Evolutionary conservation across 2,797 vertebrate species (phyloP), one percentile per base, ranked within the genome.

Genomic region (Taeniopygia guttata): DNA sequence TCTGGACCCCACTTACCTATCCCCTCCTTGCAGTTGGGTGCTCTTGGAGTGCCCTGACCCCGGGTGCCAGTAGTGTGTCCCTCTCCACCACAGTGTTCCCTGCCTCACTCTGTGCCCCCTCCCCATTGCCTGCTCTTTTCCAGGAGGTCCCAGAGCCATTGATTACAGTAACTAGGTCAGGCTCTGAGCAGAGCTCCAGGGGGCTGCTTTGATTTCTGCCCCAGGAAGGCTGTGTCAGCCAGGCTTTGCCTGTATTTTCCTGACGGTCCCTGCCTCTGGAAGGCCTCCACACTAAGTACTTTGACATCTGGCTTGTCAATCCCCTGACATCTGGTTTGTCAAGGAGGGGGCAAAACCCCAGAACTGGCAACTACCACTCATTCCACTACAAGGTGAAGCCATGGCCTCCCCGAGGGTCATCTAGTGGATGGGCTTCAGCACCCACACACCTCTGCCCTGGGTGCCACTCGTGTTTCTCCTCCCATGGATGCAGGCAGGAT

Each of bases 121-220:
- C 55, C n/a, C 18, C 21, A 58, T 38, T 0, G 0, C 54, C 54
- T 49, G 45, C 58, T 40, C 66, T 58, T 83, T 85, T 75, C 54
- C 63, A 80, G 55, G 49, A 84, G 23, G 38, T 34, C 12, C 49
- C 67, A 0, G 0, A 89, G 38, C 32, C 63, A 78, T 84, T 3
- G 18, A 56, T 72, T 81, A 27, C 1, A 0, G 49, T 54, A 90
- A 81, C 69, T 64, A 81, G 91, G 81, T 89, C 93, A 91, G 63
- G 23, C 76, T 87, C 2, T 0, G 18, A 90, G 68, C 64, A 77
- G 54, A 94, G 25, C 76, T 85, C 43, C 76, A 54, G 69, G 69
- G 64, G 40, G 25, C 45, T 74, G 69, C 90, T 93, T 88, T 90
- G 77, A 90, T 93, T 94, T 86, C 86, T 70, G n/a, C 68, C 80